Base-by-base conservation (phyloP, 2,888 invertebrate genomes). In the Eristalis tenax region DNA sequence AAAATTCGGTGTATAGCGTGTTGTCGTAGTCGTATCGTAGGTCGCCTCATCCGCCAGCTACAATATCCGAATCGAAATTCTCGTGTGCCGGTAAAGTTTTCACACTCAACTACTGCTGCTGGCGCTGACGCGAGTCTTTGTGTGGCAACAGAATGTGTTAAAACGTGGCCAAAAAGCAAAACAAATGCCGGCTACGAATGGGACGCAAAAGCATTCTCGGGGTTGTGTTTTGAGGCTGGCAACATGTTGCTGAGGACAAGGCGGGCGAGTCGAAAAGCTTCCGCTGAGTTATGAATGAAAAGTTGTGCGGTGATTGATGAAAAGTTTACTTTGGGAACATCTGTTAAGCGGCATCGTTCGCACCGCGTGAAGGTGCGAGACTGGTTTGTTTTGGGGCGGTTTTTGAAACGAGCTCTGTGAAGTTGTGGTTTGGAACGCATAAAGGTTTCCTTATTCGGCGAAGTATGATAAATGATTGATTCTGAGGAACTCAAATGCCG, bases 201-300 rank as follows among this genome's bases (percentile, higher is more conserved):
- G 63, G 68, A n/a, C 6, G 59, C 32, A 57, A 74, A 70, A 61
- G 59, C 66, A 63, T 38, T 13, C n/a, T n/a, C 18, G 38, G 6
- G 15, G 38, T 68, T 50, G 22, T 57, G 38, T 11, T 61, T 26
- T 26, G 26, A 2, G 26, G 18, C 11, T 23, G n/a, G 83, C 83
- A 87, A 35, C 87, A 87, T 87, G 87, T 83, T 87, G 87, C 83
- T 56, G 63, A 38, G 6, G 18, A 61, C 43, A 59, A 22, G 13
- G 23, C 18, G 59, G 32, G 32, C n/a, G 22, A 11, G 26, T 26
- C 23, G 15, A 71, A 79, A 80, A 87, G 87, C 87, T 87, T 69
- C 40, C 18, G 1, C 4, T 11, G 22, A 35, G 64, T 87, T 80
- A 83, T 87, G 87, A 87, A 87, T 87, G 87, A 83, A 87, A 79